These are phyloP conservation scores for Sparidentex hasta DNA, from an alignment of 2,797 vertebrate genomes.

Conservation along the genomic window DNA sequence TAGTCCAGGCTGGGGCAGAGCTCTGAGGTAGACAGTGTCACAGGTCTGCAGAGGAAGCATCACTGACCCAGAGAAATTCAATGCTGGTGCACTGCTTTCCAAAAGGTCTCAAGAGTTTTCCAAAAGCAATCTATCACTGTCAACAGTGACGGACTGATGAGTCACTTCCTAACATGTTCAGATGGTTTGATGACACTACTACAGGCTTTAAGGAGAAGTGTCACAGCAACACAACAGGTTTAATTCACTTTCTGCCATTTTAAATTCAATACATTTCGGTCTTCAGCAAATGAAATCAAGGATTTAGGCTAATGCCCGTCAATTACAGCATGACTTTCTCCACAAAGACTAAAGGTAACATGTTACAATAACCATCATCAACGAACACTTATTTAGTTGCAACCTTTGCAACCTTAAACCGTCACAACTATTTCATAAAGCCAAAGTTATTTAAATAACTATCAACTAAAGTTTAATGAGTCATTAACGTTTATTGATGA, in stretches of 20 bases:
- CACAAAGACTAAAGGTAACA: slow-evolving; percentile 34
- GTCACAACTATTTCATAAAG: too few species aligned
- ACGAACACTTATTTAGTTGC: too few species aligned
- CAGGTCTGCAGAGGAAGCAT: slow-evolving; percentile 40
- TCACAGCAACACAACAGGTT: slow-evolving; percentile 23
- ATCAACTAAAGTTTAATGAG: too few species aligned
- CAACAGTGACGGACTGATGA: slow-evolving; percentile 5
- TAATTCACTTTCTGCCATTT: slow-evolving; percentile 26
- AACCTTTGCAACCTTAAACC: too few species aligned
- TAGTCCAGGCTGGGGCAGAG: slow-evolving; percentile 26
- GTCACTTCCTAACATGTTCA: slow-evolving; percentile 19
- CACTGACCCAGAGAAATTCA: slow-evolving; percentile 7
- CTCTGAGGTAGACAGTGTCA: slow-evolving; percentile 71
- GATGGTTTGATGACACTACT: slow-evolving; percentile 31
- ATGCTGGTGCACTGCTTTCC: not conserved
- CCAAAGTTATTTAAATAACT: too few species aligned
- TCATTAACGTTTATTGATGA: too few species aligned
- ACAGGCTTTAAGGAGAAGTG: not conserved
- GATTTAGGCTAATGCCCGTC: slow-evolving; percentile 39
- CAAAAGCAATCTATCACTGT: not conserved
- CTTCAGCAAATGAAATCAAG: slow-evolving; percentile 45
- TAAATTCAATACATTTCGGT: slow-evolving; percentile 58
- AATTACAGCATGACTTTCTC: slow-evolving; percentile 53
- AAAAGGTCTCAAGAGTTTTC: slow-evolving; percentile 29
- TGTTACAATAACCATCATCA: too few species aligned